Base-by-base conservation (phyloP, 2,888 invertebrate species). In the Tineola bisselliella region DNA sequence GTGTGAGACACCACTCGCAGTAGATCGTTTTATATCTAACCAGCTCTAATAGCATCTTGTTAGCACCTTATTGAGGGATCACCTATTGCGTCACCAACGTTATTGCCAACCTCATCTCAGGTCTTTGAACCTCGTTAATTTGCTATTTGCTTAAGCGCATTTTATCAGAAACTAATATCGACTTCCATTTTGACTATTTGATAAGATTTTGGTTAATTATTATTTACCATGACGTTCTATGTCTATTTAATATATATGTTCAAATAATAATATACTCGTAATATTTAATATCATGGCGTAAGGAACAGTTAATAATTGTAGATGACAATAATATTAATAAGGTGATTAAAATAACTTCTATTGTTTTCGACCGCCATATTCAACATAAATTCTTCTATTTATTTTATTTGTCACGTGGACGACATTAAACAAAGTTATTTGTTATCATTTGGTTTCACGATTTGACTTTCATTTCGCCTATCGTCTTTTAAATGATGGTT, bases 21-120 rank as follows among this genome's bases (percentile, higher is more conserved):
- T 54, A 18, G 19, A 54, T 12, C 19, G 25, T 54, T 54, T 54
- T 54, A 54, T 54, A 54, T 54, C 58, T 33, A 66, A 67, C 67
- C 69, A 64, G 66, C 69, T 69, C 72, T 75, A 75, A 75, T 74
- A 69, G 72, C 74, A 63, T 70, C 79, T 82, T 74, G 78, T 82
- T 81, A 79, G 72, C 80, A 77, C 75, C 75, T n/a, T 78, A 77
- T 54, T 54, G 54, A 54, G 54, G 54, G 19, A 18, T 54, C 54
- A 25, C 54, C 54, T 54, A 54, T 54, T 54, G 25, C 54, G 54
- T 54, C 54, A 54, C 12, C 18, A 8, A 12, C 25, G 25, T 54
- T 38, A 25, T 54, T 54, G 54, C 54, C 25, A 54, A 54, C 54
- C 54, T 54, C 25, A 25, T 8, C 19, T 3, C 18, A 25, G 25